Evolutionary conservation across 1,140 invertebrate genomes (phyloP).

Genomic region (Phenacoccus solenopsis): DNA sequence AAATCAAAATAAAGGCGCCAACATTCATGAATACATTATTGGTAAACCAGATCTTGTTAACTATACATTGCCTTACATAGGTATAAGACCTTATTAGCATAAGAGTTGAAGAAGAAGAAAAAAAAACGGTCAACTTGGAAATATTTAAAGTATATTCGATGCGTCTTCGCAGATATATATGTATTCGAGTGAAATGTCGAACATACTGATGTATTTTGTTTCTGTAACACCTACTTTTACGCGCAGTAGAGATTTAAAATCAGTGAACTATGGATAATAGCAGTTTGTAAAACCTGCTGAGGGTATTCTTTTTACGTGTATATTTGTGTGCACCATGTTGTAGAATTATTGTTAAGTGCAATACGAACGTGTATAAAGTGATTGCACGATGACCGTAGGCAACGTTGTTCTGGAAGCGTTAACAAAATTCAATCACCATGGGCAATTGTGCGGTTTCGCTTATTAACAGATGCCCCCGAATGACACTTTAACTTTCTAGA

Average conservation of each 20-base stretch:
- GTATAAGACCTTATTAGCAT: constrained; percentile 12
- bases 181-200: not conserved
- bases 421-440: not conserved
- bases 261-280: not conserved
- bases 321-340: too few species aligned
- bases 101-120: too few species aligned
- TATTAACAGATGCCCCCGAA: not conserved
- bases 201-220: not conserved
- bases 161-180: not conserved
- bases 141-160: not conserved
- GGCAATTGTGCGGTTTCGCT: not conserved
- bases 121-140: constrained; percentile 6
- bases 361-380: too few species aligned
- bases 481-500: constrained; percentile 5
- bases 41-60: constrained; percentile 14
- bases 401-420: not conserved
- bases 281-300: not conserved
- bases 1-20: constrained; percentile 17
- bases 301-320: too few species aligned
- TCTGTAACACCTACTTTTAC: not conserved
- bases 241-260: not conserved
- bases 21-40: constrained; percentile 16
- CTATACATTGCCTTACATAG: constrained; percentile 13
- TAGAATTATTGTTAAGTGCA: too few species aligned
- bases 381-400: not conserved